phyloP scores from a whole-genome alignment of 2,797 vertebrate genomes.

The Ammospiza maritima region DNA sequence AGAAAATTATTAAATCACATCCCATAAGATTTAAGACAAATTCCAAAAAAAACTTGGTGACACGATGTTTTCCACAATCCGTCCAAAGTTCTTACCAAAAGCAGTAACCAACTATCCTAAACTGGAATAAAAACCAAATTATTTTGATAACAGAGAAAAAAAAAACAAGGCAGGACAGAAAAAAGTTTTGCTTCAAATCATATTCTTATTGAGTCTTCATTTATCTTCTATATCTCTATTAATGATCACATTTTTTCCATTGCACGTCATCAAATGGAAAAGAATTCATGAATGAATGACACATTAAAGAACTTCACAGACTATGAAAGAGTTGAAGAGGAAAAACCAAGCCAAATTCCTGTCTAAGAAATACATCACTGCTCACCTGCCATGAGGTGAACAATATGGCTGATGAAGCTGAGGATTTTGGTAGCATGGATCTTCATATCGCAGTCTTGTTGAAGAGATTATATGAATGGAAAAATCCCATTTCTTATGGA shows the following conservation, averaged over 20 bases:
- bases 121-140: background rate
- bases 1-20: background rate
- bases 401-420: background rate
- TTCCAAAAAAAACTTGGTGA: background rate
- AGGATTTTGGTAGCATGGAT: background rate
- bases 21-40: background rate
- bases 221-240: background rate
- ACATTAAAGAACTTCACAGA: background rate
- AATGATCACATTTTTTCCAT: accelerated
- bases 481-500: background rate
- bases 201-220: background rate
- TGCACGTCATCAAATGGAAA: background rate
- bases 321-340: background rate
- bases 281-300: background rate
- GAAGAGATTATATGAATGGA: background rate
- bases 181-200: background rate
- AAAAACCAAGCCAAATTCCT: background rate
- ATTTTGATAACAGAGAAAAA: background rate
- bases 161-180: accelerated
- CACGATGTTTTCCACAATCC: background rate
- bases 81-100: background rate
- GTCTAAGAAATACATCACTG: background rate
- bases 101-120: background rate
- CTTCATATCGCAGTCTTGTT: background rate
- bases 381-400: background rate